These are phyloP conservation scores for Platysternon megacephalum DNA, from an alignment of 2,113 vertebrate genomes.

Conservation along the genomic window DNA sequence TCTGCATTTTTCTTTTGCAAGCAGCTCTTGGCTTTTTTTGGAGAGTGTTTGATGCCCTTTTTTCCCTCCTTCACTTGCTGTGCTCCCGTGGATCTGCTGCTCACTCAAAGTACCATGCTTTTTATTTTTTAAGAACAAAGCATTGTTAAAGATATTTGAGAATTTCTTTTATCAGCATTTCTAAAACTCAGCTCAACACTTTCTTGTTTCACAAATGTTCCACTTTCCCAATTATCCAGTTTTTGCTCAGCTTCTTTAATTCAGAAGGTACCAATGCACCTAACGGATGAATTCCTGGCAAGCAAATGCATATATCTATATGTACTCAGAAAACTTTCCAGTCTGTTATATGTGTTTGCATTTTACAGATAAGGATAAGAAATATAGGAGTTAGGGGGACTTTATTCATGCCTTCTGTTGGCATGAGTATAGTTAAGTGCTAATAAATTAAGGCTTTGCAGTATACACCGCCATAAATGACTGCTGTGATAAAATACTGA, in stretches of 20 bases:
- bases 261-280: conserved; percentile 28
- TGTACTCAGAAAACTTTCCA: neutral
- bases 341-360: neutral
- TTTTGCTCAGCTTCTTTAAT: conserved; percentile 18
- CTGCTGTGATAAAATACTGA: neutral
- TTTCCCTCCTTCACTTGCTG: neutral
- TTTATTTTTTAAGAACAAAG: neutral
- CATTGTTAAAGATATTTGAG: conserved; percentile 28
- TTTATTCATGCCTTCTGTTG: neutral
- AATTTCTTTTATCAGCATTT: conserved; percentile 21
- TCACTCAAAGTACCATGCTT: neutral
- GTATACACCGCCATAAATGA: neutral
- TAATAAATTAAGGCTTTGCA: neutral
- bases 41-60: neutral
- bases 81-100: neutral
- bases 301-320: neutral
- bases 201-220: neutral
- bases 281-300: conserved; percentile 28
- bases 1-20: neutral
- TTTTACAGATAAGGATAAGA: neutral
- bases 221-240: neutral
- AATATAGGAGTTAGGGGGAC: neutral
- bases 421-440: neutral
- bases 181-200: neutral
- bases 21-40: neutral